phyloP scores from a whole-genome alignment of 2,797 vertebrate species.

The Novumbra hubbsi region DNA sequence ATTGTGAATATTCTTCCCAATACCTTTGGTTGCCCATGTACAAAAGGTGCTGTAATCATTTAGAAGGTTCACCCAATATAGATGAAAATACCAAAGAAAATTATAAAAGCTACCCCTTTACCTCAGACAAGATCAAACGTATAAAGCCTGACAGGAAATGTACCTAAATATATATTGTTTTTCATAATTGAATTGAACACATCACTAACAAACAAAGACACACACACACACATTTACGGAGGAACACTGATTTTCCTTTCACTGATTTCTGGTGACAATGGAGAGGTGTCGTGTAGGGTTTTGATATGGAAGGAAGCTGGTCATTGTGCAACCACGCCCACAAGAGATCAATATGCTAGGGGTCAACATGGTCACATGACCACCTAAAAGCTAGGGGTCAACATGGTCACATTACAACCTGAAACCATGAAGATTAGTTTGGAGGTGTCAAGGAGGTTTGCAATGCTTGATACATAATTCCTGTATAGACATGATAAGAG shows the following conservation, averaged over 20 bases:
- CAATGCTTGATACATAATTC: no score
- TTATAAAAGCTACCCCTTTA: no score
- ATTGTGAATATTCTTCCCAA: no score
- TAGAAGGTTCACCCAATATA: no score
- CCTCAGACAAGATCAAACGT: no score
- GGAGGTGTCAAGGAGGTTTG: not conserved
- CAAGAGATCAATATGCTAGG: conserved; percentile 44
- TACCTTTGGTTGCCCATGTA: no score
- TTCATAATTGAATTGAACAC: no score
- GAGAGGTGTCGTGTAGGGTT: conserved; percentile 69
- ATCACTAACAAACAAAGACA: not conserved
- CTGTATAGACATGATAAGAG: no score
- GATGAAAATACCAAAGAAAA: no score
- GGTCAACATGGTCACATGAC: not conserved
- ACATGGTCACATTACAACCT: not conserved
- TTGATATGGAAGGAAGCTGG: conserved; percentile 76
- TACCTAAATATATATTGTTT: no score
- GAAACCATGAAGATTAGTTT: not conserved
- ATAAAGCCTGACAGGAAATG: no score
- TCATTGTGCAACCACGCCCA: conserved; percentile 56
- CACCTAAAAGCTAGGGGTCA: conserved; percentile 29
- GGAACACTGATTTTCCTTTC: conserved; percentile 51
- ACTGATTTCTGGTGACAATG: conserved; percentile 16
- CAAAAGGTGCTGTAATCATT: no score
- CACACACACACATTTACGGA: conserved; percentile 6